phyloP scores from a whole-genome alignment of 2,797 vertebrate species.

The Scolopax rusticola region DNA sequence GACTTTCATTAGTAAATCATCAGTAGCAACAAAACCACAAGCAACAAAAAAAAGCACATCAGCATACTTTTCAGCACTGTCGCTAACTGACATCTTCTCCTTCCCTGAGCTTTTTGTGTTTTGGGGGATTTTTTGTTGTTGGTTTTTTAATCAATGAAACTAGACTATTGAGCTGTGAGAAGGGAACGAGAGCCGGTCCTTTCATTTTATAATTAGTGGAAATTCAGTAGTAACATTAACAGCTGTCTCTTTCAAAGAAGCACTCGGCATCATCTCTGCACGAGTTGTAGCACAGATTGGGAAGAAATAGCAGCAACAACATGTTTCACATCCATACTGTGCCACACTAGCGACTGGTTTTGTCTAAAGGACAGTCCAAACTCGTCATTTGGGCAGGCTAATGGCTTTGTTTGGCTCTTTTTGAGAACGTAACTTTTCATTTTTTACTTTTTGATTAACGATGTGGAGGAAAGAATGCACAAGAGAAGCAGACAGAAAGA shows the following conservation, averaged over 20 bases:
- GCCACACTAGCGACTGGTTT: neutral
- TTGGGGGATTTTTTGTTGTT: constrained; percentile 21
- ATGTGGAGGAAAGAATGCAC: neutral
- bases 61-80: constrained; percentile 49
- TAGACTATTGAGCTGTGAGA: constrained; percentile 44
- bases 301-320: neutral
- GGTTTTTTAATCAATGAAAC: constrained; percentile 49
- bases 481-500: constrained; percentile 49
- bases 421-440: neutral
- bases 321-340: neutral
- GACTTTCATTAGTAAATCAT: constrained; percentile 66
- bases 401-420: neutral
- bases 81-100: constrained; percentile 20
- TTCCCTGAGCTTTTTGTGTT: constrained; percentile 55
- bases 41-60: constrained; percentile 62
- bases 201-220: constrained; percentile 71
- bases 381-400: neutral
- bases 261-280: constrained; percentile 4
- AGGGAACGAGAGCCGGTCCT: constrained; percentile 42
- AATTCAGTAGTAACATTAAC: constrained; percentile 61
- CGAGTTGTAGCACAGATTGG: neutral
- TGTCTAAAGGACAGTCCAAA: neutral
- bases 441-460: constrained; percentile 38
- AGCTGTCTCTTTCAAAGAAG: constrained; percentile 62
- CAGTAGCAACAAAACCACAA: constrained; percentile 53